Percentiles rank a stretch among this genome's conserved stretches.
Evolutionary conservation across 2,888 invertebrate genomes (phyloP).

Genomic region (Diplazon laetatorius): DNA sequence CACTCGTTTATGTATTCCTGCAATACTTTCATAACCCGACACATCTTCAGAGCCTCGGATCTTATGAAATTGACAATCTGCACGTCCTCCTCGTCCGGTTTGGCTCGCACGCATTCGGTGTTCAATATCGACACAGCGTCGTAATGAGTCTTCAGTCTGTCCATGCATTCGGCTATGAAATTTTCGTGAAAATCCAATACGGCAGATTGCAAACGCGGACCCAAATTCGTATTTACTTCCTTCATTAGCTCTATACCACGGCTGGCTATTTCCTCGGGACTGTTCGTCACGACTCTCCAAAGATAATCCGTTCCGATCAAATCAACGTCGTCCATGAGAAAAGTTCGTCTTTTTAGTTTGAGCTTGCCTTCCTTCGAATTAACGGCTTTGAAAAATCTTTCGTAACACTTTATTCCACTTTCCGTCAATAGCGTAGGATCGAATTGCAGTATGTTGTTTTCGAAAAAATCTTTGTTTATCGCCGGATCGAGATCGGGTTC

Average conservation of each 20-base stretch:
- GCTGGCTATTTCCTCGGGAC: slow-evolving; percentile 95
- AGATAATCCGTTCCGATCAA: slow-evolving; percentile 98
- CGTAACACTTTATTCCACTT: slow-evolving; percentile 96
- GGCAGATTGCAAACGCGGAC: slow-evolving; percentile 91
- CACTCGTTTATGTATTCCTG: slow-evolving; percentile 98
- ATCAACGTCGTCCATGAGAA: slow-evolving; percentile 96
- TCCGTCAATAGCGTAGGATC: slow-evolving; percentile 96
- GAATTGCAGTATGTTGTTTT: slow-evolving; percentile 95
- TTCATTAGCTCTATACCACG: slow-evolving; percentile 95
- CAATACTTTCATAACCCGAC: slow-evolving; percentile 95
- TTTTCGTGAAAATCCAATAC: slow-evolving; percentile 94
- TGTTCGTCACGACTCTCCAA: slow-evolving; percentile 96
- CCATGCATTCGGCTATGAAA: slow-evolving; percentile 96
- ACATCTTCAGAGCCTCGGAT: slow-evolving; percentile 92
- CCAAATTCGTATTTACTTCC: slow-evolving; percentile 96
- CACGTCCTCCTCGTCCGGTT: slow-evolving; percentile 82
- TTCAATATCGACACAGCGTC: slow-evolving; percentile 90
- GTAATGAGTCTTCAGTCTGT: slow-evolving; percentile 92
- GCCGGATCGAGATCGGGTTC: slow-evolving; percentile 98
- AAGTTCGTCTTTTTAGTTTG: slow-evolving; percentile 92
- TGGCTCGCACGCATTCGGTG: slow-evolving; percentile 77
- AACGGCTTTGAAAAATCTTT: slow-evolving; percentile 96
- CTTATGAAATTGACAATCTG: slow-evolving; percentile 84
- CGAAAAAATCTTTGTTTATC: slow-evolving; percentile 97
- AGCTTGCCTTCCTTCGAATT: slow-evolving; percentile 97